Conservation (phyloP, 2,888 invertebrate species). For the Apotomis capreana region DNA sequence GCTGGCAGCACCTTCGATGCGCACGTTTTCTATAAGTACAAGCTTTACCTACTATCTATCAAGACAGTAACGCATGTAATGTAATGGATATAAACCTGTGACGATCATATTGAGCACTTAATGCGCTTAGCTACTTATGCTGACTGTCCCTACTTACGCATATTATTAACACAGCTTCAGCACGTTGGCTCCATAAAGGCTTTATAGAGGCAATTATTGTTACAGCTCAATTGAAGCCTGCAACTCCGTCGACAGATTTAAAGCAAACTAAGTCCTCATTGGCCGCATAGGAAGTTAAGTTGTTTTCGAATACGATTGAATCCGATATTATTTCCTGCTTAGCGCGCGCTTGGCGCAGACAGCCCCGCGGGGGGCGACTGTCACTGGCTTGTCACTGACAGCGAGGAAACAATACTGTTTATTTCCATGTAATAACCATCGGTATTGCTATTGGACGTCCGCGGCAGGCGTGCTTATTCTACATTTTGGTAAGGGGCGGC, state of each 20-base stretch:
- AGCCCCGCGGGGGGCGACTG: constrained; percentile 66
- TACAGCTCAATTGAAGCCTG: constrained; percentile 35
- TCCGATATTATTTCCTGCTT: constrained; percentile 40
- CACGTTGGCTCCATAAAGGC: not conserved
- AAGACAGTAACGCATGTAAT: no score
- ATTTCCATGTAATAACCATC: constrained; percentile 67
- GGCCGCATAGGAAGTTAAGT: constrained; percentile 17
- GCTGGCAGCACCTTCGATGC: no score
- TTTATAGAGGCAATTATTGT: constrained; percentile 38
- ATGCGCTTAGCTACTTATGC: no score
- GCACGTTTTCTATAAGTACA: no score
- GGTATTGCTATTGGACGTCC: constrained; percentile 73
- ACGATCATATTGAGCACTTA: no score
- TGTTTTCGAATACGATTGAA: constrained; percentile 25
- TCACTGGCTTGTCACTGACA: constrained; percentile 67
- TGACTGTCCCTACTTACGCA: no score
- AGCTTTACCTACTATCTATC: no score
- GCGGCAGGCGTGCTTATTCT: constrained; percentile 66
- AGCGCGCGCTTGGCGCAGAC: constrained; percentile 67
- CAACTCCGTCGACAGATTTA: not conserved
- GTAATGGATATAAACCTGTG: no score
- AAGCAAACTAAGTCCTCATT: constrained; percentile 9
- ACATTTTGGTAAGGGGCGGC: constrained; percentile 52
- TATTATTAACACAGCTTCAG: not conserved
- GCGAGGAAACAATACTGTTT: constrained; percentile 68